Percentiles rank a stretch among this genome's conserved stretches.
Conservation (phyloP, 2,113 vertebrate species). For the Danio rerio region GRCz12tu NC_133188.1:32948001-32948500, state of each 20-base stretch:
- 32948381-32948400: too few relatives aligned
- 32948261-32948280: constrained; percentile 58
- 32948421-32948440: too few relatives aligned
- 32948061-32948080: constrained; percentile 82
- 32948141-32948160: constrained; percentile 83
- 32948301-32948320: neutral
- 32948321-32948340: too few relatives aligned
- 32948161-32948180: constrained; percentile 82
- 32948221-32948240: constrained; percentile 81
- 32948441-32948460: too few relatives aligned
- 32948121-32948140: constrained; percentile 78
- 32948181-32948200: constrained; percentile 84
- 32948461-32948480: too few relatives aligned
- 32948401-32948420: too few relatives aligned
- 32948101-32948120: constrained; percentile 79
- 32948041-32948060: constrained; percentile 80
- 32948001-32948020: constrained; percentile 68
- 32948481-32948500: too few relatives aligned
- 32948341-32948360: too few relatives aligned
- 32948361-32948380: too few relatives aligned
- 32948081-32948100: constrained; percentile 84
- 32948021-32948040: constrained; percentile 75
- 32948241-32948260: constrained; percentile 74
- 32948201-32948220: constrained; percentile 82
- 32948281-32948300: neutral